Base-by-base conservation (phyloP, 1,140 invertebrate genomes). In the Sminthurides bifidus region DNA sequence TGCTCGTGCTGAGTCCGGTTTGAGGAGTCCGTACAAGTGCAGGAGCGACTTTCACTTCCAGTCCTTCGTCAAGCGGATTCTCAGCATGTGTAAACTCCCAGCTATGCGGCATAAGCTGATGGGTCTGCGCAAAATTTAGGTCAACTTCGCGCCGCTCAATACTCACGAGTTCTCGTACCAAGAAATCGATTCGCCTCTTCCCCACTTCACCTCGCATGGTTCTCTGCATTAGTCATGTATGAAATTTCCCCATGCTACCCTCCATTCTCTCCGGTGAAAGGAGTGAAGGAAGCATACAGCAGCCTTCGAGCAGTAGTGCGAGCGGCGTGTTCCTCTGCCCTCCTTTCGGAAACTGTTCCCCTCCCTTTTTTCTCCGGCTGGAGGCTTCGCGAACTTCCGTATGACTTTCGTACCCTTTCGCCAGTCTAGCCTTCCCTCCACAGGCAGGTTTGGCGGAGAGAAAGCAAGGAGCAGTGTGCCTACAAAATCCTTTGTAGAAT, bases 101-200 rank as follows among this genome's bases (percentile, higher is more conserved):
- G 37, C 35, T 49, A 60, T 60, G 53, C 53, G 45, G 54, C 44
- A 56, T 50, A 46, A 29, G 12, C 43, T 21, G 17, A 54, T 35
- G 26, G 44, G 53, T 57, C 59, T 61, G 59, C 59, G 59, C 59
- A 61, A 61, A 61, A 61, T 61, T 61, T 61, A 24, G 44, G 51
- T 57, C 59, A 61, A 57, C 57, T 61, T 61, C 57, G 57, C 57
- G 57, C 54, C 61, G 61, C 51, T 63, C 61, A 63, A 63, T 63
- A 63, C 54, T n/a, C n/a, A n/a, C 51, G 54, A 50, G 37, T 57
- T 57, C 59, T 43, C 38, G 51, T 56, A 57, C 50, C 56, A 63
- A 63, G 61, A 63, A 63, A 63, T 63, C 61, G 61, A 63, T 63
- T 60, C 50, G 31, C 29, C 46, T 30, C 29, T 29, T 35, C 50